A percentile compares a stretch with the other conserved stretches of the same genome.
Conservation (phyloP, 2,113 vertebrate genomes). For the Plotosus lineatus region DNA sequence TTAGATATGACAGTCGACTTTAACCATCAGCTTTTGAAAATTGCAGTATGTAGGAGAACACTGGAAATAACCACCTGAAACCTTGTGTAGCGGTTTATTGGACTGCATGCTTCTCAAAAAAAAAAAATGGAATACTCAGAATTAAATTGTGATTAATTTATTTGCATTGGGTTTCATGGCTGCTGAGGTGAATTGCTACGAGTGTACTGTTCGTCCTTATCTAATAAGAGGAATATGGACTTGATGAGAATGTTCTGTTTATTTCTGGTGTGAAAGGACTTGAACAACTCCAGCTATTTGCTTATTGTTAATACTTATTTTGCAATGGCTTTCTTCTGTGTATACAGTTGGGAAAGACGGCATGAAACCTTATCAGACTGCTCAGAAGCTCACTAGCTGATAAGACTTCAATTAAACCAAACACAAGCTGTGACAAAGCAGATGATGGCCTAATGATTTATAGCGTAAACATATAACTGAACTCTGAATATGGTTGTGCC, state of each 20-base stretch:
- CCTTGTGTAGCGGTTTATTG: too few relatives aligned
- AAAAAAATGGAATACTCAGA: not conserved
- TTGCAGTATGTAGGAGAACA: too few relatives aligned
- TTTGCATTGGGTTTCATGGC: not conserved
- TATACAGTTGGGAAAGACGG: not conserved
- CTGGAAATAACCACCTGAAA: too few relatives aligned
- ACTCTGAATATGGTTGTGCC: not conserved
- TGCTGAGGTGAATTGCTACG: not conserved
- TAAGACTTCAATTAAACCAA: slow-evolving; percentile 4
- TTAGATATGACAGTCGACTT: too few relatives aligned
- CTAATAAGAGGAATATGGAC: not conserved
- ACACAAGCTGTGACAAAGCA: not conserved
- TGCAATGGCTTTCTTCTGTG: not conserved
- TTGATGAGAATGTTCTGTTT: not conserved
- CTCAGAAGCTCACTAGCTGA: slow-evolving; percentile 11
- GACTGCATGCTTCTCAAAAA: not conserved
- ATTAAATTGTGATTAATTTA: not conserved
- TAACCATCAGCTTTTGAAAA: too few relatives aligned
- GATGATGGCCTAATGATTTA: not conserved
- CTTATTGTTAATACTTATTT: not conserved
- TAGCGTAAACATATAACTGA: not conserved
- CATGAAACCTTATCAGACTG: not conserved
- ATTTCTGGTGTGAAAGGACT: not conserved
- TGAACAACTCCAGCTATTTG: not conserved
- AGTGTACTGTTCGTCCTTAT: not conserved